Conservation (phyloP, 2,797 vertebrate species). For the Odontamblyopus rebecca region DNA sequence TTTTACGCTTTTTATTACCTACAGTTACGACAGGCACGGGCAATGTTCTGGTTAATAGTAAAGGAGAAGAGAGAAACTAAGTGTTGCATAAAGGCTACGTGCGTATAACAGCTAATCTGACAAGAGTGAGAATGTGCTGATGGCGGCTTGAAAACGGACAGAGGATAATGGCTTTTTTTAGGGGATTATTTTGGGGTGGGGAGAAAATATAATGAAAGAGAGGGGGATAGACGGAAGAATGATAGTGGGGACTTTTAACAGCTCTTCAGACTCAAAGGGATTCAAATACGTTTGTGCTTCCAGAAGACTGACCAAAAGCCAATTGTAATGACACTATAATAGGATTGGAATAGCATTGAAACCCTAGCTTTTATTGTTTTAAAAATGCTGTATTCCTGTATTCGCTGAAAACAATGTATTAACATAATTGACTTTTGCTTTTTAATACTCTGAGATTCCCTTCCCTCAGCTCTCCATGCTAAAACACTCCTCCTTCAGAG, state of each 20-base stretch:
- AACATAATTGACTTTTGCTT: too few relatives aligned
- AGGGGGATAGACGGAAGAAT: background rate
- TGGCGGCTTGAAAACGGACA: background rate
- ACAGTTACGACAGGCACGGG: background rate
- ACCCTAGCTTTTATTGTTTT: too few relatives aligned
- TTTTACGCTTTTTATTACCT: constrained; percentile 1
- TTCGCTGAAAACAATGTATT: too few relatives aligned
- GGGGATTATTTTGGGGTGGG: background rate
- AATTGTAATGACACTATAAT: background rate
- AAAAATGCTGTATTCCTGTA: too few relatives aligned
- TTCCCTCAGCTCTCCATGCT: too few relatives aligned
- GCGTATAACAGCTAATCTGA: background rate
- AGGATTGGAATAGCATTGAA: background rate
- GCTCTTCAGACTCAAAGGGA: background rate
- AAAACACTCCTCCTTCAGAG: too few relatives aligned
- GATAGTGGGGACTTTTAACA: background rate
- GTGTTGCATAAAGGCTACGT: background rate
- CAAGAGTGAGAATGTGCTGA: background rate
- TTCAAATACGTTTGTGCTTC: background rate
- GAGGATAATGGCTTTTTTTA: background rate
- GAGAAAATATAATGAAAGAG: background rate
- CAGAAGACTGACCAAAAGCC: background rate
- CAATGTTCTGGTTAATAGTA: background rate
- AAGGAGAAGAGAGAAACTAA: constrained; percentile 1
- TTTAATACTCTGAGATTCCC: too few relatives aligned